Evolutionary conservation across 2,797 vertebrate species (phyloP), one percentile per base, ranked within the genome.

Genomic region (Enteromius afrohamiltoni): DNA sequence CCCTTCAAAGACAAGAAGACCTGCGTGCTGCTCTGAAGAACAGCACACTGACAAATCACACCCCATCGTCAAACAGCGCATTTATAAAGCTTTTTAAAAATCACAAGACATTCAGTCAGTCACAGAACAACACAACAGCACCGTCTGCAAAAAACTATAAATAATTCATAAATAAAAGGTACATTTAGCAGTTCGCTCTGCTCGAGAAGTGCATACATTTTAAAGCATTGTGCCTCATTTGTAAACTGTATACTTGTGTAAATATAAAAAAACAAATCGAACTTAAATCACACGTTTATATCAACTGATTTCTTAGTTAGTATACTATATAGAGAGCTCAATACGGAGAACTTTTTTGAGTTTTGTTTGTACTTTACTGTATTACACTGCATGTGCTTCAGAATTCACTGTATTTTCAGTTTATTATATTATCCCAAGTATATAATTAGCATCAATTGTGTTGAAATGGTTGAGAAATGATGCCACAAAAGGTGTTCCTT

Each of bases 1-100:
- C 95, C 95, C 21, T 97, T 96, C 90, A 96, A 95, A 91, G 95
- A 96, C 49, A 96, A 96, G 93, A 96, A 96, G 91, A 93, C 91
- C 73, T 96, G 95, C 1, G 85, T 93, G 71, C 91, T 95, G 71
- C 92, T 96, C 3, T 96, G 89, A 88, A 58, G 7, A 75, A 58
- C 6, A 6, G 14, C 73, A 40, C 3, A 10, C 53, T 21, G 23
- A 58, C n/a, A 45, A 58, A 40, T 55, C 16, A 14, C 68, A 16
- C 37, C 29, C 9, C 9, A 31, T 60, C 1, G 29, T 42, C n/a
- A 45, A 42, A 69, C 2, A 31, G 4, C 45, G 45, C 37, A 60
- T 60, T 71, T n/a, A 58, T 60, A 80, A 80, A 80, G 79, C 34
- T 51, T 80, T 16, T 17, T 40, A 68, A n/a, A 69, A 37, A 11